These are phyloP conservation scores for Enteromius fasciolatus DNA, from an alignment of 2,797 vertebrate species.

Conservation along the genomic window DNA sequence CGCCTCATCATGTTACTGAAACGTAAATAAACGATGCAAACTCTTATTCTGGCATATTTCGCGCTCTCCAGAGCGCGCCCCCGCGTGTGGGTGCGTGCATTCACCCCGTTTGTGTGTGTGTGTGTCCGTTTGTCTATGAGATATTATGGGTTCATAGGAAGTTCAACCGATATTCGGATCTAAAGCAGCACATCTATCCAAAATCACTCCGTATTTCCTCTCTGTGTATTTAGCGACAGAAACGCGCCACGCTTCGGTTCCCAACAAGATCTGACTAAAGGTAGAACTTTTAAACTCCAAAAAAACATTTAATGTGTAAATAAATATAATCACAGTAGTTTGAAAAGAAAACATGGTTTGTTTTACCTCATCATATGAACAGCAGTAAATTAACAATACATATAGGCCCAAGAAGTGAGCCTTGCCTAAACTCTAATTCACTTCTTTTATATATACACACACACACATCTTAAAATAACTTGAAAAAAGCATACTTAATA, in stretches of 20 bases:
- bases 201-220: constrained; percentile 23
- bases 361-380: background rate
- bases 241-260: background rate
- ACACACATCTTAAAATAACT: background rate
- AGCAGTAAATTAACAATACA: background rate
- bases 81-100: constrained; percentile 57
- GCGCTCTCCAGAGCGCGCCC: constrained; percentile 18
- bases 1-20: background rate
- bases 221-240: background rate
- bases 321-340: background rate
- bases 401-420: constrained; percentile 20
- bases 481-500: background rate
- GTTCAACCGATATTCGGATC: constrained; percentile 77
- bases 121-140: constrained; percentile 77
- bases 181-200: constrained; percentile 66
- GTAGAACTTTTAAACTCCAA: constrained; percentile 25
- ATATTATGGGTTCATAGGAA: constrained; percentile 83
- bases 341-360: background rate
- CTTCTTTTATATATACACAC: background rate
- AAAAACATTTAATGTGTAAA: background rate
- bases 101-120: background rate
- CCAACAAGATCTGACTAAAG: background rate
- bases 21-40: background rate
- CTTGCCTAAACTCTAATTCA: background rate
- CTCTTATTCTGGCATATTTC: background rate